A percentile compares a stretch with the other conserved stretches of the same genome.
These are phyloP conservation scores for Antheraea assamensis DNA, from an alignment of 2,888 invertebrate species.

Conservation along the genomic window DNA sequence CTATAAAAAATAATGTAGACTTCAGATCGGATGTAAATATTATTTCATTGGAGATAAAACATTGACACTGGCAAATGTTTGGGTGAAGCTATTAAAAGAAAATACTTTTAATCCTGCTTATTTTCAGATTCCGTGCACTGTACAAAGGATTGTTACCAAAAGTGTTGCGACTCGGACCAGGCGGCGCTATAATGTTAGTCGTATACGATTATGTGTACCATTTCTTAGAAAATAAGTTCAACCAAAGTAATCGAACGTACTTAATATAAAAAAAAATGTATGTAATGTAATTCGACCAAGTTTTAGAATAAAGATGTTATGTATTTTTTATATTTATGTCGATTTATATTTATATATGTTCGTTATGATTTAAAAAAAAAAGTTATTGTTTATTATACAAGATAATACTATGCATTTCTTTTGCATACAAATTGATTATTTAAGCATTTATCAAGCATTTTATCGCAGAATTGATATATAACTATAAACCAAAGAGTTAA, in stretches of 20 bases:
- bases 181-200: conserved; percentile 97
- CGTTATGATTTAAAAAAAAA: neutral
- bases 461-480: neutral
- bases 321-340: neutral
- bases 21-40: too few species aligned
- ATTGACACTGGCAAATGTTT: neutral
- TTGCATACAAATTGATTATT: neutral
- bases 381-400: neutral
- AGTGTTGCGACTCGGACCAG: conserved; percentile 94
- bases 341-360: neutral
- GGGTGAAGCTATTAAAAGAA: neutral
- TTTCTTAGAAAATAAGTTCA: conserved; percentile 82
- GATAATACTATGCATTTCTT: neutral
- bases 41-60: too few species aligned
- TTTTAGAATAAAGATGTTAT: neutral
- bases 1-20: too few species aligned
- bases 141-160: conserved; percentile 97
- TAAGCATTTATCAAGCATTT: conserved; percentile 3
- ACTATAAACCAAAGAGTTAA: neutral
- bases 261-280: neutral
- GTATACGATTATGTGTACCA: conserved; percentile 94
- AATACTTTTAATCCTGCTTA: neutral
- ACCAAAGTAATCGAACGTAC: conserved; percentile 10
- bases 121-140: conserved; percentile 88
- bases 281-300: neutral